phyloP scores from a whole-genome alignment of 1,140 invertebrate genomes.

The Ladona fulva region DNA sequence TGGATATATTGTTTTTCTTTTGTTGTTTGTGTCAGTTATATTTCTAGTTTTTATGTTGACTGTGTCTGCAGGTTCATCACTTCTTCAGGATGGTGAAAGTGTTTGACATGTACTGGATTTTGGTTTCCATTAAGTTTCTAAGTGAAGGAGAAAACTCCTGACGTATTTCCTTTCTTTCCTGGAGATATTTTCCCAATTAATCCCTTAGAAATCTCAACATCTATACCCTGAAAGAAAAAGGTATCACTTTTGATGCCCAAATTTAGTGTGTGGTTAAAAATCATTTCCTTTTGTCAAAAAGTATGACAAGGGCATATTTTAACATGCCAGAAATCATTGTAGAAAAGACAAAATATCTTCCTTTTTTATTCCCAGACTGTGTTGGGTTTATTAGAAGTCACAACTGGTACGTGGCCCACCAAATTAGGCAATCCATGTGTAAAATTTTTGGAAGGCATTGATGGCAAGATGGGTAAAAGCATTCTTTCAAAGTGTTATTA shows the following conservation, averaged over 20 bases:
- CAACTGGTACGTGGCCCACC: background rate
- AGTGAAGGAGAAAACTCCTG: background rate
- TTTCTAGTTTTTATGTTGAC: slow-evolving; percentile 2
- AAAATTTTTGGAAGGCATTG: slow-evolving; percentile 1
- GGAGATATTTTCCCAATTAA: background rate
- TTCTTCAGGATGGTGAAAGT: background rate
- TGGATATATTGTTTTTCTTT: background rate
- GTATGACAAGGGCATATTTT: background rate
- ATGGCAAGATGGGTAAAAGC: slow-evolving; percentile 4
- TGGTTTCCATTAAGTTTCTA: too few species aligned
- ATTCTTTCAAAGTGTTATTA: slow-evolving; percentile 5
- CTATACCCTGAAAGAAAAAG: background rate
- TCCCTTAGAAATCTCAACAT: background rate
- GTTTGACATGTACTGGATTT: too few species aligned
- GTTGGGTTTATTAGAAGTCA: background rate
- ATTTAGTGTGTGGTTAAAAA: background rate
- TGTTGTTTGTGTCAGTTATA: slow-evolving; percentile 4
- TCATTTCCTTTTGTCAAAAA: background rate
- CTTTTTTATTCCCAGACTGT: background rate
- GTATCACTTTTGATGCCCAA: background rate
- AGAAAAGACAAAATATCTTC: background rate
- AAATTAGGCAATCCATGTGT: background rate
- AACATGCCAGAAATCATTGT: background rate
- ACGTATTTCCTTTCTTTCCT: background rate
- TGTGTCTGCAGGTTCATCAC: background rate